These are phyloP conservation scores for Crax fasciolata DNA, from an alignment of 2,797 vertebrate species.

Conservation along the genomic window DNA sequence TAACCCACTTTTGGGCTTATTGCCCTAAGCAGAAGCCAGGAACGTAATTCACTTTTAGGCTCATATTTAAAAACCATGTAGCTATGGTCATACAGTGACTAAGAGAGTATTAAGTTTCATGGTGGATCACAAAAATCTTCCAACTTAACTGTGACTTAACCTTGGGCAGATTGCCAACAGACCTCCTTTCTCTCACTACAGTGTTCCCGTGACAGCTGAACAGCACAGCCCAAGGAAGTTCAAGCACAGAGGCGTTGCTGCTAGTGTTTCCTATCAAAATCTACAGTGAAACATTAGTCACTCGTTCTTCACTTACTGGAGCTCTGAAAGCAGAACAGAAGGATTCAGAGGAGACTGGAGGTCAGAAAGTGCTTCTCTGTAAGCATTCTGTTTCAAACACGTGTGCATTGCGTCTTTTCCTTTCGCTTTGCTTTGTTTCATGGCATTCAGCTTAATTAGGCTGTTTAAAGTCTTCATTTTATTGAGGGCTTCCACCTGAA, in stretches of 20 bases:
- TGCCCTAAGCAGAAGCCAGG: neutral
- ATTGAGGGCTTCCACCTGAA: conserved; percentile 95
- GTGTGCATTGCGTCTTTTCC: conserved; percentile 95
- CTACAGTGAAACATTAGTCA: neutral
- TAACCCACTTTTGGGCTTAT: neutral
- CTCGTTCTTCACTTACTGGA: conserved; percentile 88
- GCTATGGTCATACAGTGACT: neutral
- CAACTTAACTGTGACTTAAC: neutral
- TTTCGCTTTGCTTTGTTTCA: conserved; percentile 93
- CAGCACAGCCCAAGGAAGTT: neutral
- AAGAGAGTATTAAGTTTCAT: neutral
- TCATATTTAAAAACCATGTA: neutral
- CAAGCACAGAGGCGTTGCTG: neutral
- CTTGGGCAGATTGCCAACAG: neutral
- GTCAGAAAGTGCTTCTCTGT: conserved; percentile 93
- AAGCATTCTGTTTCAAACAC: conserved; percentile 94
- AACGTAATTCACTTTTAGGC: neutral
- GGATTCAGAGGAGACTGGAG: conserved; percentile 95
- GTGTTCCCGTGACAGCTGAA: neutral
- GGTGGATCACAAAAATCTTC: neutral
- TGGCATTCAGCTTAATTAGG: conserved; percentile 93
- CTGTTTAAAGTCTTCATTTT: conserved; percentile 97
- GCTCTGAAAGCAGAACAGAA: conserved; percentile 91
- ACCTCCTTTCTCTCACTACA: neutral
- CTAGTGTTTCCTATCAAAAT: neutral